Evolutionary conservation across 2,888 invertebrate species (phyloP).

Genomic region (Phortica magna): DNA sequence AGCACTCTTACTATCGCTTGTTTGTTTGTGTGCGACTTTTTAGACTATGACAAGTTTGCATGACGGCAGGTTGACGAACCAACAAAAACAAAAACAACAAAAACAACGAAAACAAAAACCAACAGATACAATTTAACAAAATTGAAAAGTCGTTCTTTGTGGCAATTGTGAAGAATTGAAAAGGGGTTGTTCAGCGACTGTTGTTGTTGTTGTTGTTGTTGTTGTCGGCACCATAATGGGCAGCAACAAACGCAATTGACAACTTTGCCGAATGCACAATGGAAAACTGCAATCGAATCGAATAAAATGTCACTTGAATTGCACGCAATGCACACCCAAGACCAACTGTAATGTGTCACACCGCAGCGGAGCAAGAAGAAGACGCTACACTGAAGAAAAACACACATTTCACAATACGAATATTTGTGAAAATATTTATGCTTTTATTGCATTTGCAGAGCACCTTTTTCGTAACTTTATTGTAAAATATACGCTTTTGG

Average conservation of each 20-base stretch:
- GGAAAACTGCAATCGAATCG: neutral
- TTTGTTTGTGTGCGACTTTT: conserved; percentile 30
- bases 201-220: neutral
- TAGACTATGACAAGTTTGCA: conserved; percentile 29
- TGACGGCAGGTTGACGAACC: conserved; percentile 33
- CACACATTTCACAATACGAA: no score
- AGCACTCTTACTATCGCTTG: conserved; percentile 24
- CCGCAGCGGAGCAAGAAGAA: no score
- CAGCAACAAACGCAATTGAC: conserved; percentile 5
- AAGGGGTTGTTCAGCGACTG: conserved; percentile 54
- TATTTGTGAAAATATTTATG: no score
- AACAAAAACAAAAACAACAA: neutral
- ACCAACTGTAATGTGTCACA: no score
- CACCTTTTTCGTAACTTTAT: no score
- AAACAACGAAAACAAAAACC: neutral
- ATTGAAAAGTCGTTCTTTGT: conserved; percentile 14
- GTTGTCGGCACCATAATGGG: neutral
- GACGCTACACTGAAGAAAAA: no score
- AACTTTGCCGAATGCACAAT: conserved; percentile 1
- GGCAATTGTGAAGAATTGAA: conserved; percentile 34
- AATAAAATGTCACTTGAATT: neutral
- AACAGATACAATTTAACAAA: neutral
- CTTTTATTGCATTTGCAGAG: no score
- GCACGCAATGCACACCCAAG: neutral
- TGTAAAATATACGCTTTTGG: no score